These are phyloP conservation scores for Napeogenes inachia DNA, from an alignment of 2,888 invertebrate genomes.

Conservation along the genomic window DNA sequence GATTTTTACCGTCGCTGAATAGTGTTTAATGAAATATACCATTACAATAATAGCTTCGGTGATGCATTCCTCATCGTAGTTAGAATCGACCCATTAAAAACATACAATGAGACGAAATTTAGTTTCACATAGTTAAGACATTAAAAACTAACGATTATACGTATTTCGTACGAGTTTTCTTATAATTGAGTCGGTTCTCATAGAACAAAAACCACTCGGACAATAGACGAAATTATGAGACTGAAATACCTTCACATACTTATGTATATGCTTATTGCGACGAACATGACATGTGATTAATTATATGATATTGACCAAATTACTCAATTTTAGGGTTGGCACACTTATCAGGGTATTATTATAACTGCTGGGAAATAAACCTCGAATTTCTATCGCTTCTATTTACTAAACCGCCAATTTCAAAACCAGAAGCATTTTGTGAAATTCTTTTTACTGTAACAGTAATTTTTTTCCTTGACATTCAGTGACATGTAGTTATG, in stretches of 20 bases:
- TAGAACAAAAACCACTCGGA: constrained; percentile 71
- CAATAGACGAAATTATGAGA: constrained; percentile 74
- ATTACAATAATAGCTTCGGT: constrained; percentile 27
- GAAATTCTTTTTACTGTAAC: background rate
- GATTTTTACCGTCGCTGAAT: background rate
- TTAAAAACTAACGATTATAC: constrained; percentile 73
- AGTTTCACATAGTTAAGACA: constrained; percentile 75
- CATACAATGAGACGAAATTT: constrained; percentile 66
- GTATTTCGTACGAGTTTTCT: constrained; percentile 62
- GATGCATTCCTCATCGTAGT: constrained; percentile 34
- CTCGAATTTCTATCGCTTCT: constrained; percentile 11
- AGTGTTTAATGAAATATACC: constrained; percentile 5
- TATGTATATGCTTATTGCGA: constrained; percentile 60
- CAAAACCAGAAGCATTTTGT: background rate
- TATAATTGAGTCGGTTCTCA: constrained; percentile 75
- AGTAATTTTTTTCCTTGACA: constrained; percentile 8
- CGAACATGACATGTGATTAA: constrained; percentile 70
- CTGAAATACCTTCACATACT: constrained; percentile 73
- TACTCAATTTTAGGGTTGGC: constrained; percentile 18
- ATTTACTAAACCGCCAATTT: constrained; percentile 5
- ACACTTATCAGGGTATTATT: constrained; percentile 18
- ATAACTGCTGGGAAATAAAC: constrained; percentile 36
- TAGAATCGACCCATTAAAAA: constrained; percentile 48
- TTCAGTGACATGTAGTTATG: constrained; percentile 17
- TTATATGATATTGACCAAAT: constrained; percentile 37